Percentiles rank a stretch among this genome's conserved stretches.
These are phyloP conservation scores for Tetheella fluctuosa DNA, from an alignment of 2,888 invertebrate species.

Conservation along the genomic window DNA sequence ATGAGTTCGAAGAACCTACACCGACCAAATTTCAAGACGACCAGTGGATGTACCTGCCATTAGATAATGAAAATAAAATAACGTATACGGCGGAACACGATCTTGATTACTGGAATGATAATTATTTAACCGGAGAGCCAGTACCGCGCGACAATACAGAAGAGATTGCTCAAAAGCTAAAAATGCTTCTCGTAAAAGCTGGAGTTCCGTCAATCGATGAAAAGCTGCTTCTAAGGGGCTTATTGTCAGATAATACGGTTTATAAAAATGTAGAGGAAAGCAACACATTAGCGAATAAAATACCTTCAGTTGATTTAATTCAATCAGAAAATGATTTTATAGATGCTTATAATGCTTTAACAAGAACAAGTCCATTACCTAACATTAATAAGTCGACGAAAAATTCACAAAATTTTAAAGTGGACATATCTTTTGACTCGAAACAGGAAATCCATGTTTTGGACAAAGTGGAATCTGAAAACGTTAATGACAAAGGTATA, in stretches of 20 bases:
- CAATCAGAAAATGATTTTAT: constrained; percentile 80
- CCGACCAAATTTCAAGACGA: constrained; percentile 64
- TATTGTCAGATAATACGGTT: constrained; percentile 47
- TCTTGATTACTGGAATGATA: constrained; percentile 20
- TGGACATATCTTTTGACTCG: constrained; percentile 10
- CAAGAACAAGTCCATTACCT: constrained; percentile 72
- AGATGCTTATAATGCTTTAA: constrained; percentile 76
- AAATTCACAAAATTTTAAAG: constrained; percentile 13
- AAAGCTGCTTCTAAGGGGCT: constrained; percentile 60
- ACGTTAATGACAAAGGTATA: not conserved
- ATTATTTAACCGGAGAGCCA: constrained; percentile 16
- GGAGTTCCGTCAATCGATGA: constrained; percentile 64
- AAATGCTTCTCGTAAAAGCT: constrained; percentile 61
- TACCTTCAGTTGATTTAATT: constrained; percentile 58
- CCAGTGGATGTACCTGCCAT: constrained; percentile 77
- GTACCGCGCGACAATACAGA: constrained; percentile 39
- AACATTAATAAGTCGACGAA: constrained; percentile 43
- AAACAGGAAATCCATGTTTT: constrained; percentile 5
- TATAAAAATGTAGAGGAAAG: constrained; percentile 28
- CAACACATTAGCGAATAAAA: constrained; percentile 30
- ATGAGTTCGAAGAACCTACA: constrained; percentile 71
- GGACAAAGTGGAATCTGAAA: not conserved
- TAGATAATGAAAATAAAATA: constrained; percentile 45
- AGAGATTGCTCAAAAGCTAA: constrained; percentile 63
- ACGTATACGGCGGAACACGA: constrained; percentile 29